Evolutionary conservation across 2,113 vertebrate genomes (phyloP).

Genomic region (Pangasianodon hypophthalmus): DNA sequence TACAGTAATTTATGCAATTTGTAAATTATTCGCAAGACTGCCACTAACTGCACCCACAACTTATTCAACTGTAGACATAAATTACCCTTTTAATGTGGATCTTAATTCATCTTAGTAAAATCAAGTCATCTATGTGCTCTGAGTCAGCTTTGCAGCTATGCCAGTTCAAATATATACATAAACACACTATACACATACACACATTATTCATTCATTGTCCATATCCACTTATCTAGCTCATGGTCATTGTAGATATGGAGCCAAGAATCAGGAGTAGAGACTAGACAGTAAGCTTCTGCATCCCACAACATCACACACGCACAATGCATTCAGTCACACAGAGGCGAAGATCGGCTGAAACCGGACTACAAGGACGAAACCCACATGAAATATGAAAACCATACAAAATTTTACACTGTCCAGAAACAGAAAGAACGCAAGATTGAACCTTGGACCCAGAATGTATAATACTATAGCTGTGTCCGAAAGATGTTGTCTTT

Average conservation of each 20-base stretch:
- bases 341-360: background rate
- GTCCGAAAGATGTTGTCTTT: background rate
- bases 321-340: background rate
- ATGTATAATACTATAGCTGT: background rate
- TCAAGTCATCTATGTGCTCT: no score
- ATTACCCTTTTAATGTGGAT: no score
- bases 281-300: background rate
- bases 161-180: no score
- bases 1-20: no score
- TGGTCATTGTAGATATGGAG: background rate
- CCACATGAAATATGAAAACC: background rate
- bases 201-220: background rate
- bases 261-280: background rate
- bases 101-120: no score
- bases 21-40: no score
- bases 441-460: background rate
- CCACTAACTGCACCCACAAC: no score
- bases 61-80: no score
- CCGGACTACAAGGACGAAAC: background rate
- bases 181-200: no score
- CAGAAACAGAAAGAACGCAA: background rate
- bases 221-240: background rate
- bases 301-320: background rate
- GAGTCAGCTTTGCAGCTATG: no score
- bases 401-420: background rate